Percentiles rank a stretch among this genome's conserved stretches.
phyloP scores from a whole-genome alignment of 2,797 vertebrate species.

The Crocidura indochinensis region DNA sequence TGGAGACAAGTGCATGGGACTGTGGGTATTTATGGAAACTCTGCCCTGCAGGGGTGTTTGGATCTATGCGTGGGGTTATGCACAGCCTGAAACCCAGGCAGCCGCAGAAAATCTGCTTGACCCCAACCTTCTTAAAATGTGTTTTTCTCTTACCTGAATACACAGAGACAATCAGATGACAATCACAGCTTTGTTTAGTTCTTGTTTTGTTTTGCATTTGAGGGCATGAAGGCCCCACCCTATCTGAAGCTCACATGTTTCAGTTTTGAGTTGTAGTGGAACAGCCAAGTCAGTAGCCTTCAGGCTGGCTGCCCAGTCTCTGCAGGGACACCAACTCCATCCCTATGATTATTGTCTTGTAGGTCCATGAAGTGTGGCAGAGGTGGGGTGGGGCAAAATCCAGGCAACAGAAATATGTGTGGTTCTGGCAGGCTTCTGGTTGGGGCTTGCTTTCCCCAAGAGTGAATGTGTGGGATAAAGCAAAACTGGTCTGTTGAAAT shows the following conservation, averaged over 20 bases:
- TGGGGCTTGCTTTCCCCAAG: conserved; percentile 58
- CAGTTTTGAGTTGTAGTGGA: conserved; percentile 50
- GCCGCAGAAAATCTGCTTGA: conserved; percentile 18
- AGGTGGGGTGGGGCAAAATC: not conserved
- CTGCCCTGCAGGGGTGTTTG: not conserved
- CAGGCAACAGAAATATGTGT: conserved; percentile 67
- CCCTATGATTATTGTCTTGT: conserved; percentile 65
- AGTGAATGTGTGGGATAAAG: not conserved
- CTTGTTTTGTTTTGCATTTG: not conserved
- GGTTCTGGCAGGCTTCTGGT: not conserved
- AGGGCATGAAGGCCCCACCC: conserved; percentile 48
- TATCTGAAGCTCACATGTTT: conserved; percentile 63
- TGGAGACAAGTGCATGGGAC: not conserved
- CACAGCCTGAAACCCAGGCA: not conserved
- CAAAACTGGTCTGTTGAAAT: conserved; percentile 65
- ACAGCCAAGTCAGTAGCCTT: conserved; percentile 72
- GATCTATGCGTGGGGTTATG: accelerated
- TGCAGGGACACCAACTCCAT: conserved; percentile 52
- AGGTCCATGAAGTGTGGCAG: not conserved
- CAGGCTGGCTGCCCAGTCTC: conserved; percentile 63
- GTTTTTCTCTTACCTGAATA: not conserved
- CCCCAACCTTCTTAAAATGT: conserved; percentile 1
- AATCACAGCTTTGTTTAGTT: conserved; percentile 54
- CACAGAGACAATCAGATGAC: conserved; percentile 26
- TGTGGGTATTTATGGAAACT: not conserved